Conservation (phyloP, 2,113 vertebrate genomes). For the Cyrtonyx montezumae region DNA sequence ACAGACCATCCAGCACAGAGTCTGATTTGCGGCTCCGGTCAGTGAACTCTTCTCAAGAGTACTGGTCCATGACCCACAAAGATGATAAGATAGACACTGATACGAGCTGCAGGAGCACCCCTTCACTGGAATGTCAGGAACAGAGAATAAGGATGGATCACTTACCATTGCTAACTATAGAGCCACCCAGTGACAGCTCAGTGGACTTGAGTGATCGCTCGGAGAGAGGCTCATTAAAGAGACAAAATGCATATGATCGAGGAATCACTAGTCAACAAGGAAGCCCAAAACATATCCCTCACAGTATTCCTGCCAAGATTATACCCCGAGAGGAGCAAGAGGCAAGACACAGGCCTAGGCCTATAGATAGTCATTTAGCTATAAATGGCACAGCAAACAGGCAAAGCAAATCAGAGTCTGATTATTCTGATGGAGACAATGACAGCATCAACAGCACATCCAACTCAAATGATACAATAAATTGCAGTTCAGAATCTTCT, state of each 20-base stretch:
- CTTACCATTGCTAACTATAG: constrained; percentile 91
- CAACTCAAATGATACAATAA: constrained; percentile 97
- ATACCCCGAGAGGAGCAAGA: constrained; percentile 87
- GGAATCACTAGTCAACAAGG: constrained; percentile 83
- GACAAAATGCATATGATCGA: constrained; percentile 87
- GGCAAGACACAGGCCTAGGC: constrained; percentile 81
- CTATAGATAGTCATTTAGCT: constrained; percentile 90
- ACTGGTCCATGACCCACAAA: constrained; percentile 92
- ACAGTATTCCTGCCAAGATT: constrained; percentile 81
- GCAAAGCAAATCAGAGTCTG: constrained; percentile 96
- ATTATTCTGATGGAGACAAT: constrained; percentile 96
- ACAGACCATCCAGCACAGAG: constrained; percentile 87
- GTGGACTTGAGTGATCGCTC: constrained; percentile 95
- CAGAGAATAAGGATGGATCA: constrained; percentile 89
- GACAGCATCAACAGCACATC: constrained; percentile 99
- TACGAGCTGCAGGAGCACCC: constrained; percentile 93
- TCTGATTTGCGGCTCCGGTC: constrained; percentile 87
- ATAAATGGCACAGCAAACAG: constrained; percentile 92
- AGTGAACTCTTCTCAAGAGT: constrained; percentile 87
- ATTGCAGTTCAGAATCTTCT: constrained; percentile 96
- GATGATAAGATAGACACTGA: constrained; percentile 92
- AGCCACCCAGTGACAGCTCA: constrained; percentile 95
- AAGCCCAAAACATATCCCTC: constrained; percentile 90
- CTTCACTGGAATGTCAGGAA: constrained; percentile 90
- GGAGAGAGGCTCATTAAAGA: constrained; percentile 88